Evolutionary conservation across 2,113 vertebrate genomes (phyloP).

Genomic region (Pseudorhombus dupliciocellatus): DNA sequence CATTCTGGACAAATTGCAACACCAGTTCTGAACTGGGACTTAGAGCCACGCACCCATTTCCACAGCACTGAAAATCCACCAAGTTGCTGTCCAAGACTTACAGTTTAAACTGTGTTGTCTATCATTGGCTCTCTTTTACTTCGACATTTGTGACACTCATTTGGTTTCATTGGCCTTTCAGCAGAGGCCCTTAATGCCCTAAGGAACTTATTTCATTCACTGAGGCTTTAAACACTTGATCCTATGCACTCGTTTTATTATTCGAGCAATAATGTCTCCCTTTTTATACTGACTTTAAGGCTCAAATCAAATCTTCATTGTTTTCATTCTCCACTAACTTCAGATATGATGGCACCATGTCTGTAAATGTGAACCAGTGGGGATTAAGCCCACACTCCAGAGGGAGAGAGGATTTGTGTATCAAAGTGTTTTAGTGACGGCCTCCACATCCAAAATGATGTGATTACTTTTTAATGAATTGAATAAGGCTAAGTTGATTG

Average conservation of each 20-base stretch:
- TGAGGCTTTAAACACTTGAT: neutral
- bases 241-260: neutral
- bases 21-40: too few relatives aligned
- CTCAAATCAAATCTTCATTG: neutral
- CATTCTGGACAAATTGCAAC: too few relatives aligned
- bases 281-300: too few relatives aligned
- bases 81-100: too few relatives aligned
- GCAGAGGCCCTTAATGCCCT: neutral
- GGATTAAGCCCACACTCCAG: slow-evolving; percentile 1
- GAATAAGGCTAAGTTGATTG: slow-evolving; percentile 28
- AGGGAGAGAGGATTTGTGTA: neutral
- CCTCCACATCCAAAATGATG: slow-evolving; percentile 9
- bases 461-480: slow-evolving; percentile 45
- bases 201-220: neutral
- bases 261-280: neutral
- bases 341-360: neutral
- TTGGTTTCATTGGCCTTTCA: neutral
- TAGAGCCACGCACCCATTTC: too few relatives aligned
- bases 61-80: too few relatives aligned
- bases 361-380: neutral
- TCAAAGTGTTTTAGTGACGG: slow-evolving; percentile 32
- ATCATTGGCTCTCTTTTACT: neutral
- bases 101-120: neutral
- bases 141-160: too few relatives aligned
- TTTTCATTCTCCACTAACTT: neutral